Conservation (phyloP, 2,113 vertebrate species). For the Columba janthina region DNA sequence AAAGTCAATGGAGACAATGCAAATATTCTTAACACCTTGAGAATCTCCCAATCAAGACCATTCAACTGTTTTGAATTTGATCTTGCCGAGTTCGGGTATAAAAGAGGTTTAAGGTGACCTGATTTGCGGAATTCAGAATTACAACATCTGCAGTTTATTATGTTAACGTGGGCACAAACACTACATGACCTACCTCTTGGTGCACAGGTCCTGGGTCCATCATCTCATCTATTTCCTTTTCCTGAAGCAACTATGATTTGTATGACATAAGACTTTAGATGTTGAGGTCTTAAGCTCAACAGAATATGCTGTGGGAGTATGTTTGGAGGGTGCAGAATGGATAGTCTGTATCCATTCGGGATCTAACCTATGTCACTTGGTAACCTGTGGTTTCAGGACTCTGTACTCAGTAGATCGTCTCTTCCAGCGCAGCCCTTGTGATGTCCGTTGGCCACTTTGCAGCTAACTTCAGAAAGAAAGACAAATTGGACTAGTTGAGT, state of each 20-base stretch:
- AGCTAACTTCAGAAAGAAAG: not conserved
- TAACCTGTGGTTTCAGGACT: not conserved
- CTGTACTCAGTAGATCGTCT: not conserved
- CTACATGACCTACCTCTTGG: not conserved
- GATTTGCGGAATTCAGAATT: not conserved
- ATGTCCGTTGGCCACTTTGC: not conserved
- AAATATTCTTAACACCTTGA: not conserved
- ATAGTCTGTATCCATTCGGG: not conserved
- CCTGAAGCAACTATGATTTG: not conserved
- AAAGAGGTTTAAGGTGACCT: not conserved
- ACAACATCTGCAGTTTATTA: not conserved
- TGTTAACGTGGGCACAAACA: not conserved
- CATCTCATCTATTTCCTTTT: not conserved
- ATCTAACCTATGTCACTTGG: not conserved
- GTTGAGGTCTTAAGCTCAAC: not conserved
- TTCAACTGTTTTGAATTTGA: not conserved
- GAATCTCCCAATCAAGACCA: not conserved
- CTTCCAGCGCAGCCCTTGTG: not conserved
- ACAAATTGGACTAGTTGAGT: not conserved
- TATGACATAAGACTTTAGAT: not conserved
- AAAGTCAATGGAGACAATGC: not conserved
- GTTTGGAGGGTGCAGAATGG: not conserved
- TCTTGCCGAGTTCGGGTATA: not conserved
- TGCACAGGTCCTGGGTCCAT: fast-evolving
- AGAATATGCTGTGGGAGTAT: not conserved